Conservation (phyloP, 2,797 vertebrate genomes). For the Falco berigora region DNA sequence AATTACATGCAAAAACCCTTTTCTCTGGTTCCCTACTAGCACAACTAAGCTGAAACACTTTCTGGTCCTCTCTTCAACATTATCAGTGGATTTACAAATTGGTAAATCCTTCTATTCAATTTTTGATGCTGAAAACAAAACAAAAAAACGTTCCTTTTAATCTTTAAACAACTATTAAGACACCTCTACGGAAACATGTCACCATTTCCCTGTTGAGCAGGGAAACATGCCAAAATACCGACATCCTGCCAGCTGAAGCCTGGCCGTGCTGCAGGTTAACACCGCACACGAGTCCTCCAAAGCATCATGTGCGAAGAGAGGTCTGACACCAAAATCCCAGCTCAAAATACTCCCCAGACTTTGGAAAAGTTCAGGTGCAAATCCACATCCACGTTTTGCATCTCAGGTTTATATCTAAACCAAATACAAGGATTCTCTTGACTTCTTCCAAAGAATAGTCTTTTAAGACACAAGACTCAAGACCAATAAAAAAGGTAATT, state of each 20-base stretch:
- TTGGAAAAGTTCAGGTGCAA: background rate
- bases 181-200: background rate
- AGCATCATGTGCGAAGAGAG: background rate
- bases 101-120: background rate
- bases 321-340: background rate
- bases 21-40: background rate
- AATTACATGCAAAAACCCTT: background rate
- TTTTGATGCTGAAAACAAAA: background rate
- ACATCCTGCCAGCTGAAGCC: slow-evolving; percentile 43
- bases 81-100: background rate
- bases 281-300: background rate
- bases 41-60: background rate
- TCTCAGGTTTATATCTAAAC: slow-evolving; percentile 5
- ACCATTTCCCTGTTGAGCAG: background rate
- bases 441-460: slow-evolving; percentile 67
- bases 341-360: background rate
- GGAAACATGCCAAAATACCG: slow-evolving; percentile 57
- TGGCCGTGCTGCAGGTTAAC: slow-evolving; percentile 48
- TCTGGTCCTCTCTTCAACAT: background rate
- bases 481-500: slow-evolving; percentile 76
- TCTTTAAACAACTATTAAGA: background rate
- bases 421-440: slow-evolving; percentile 64
- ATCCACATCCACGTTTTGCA: slow-evolving; percentile 57
- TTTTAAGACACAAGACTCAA: slow-evolving; percentile 67
- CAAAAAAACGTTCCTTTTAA: background rate